phyloP scores from a whole-genome alignment of 1,140 invertebrate species.

The Drosophila quadrilineata region DNA sequence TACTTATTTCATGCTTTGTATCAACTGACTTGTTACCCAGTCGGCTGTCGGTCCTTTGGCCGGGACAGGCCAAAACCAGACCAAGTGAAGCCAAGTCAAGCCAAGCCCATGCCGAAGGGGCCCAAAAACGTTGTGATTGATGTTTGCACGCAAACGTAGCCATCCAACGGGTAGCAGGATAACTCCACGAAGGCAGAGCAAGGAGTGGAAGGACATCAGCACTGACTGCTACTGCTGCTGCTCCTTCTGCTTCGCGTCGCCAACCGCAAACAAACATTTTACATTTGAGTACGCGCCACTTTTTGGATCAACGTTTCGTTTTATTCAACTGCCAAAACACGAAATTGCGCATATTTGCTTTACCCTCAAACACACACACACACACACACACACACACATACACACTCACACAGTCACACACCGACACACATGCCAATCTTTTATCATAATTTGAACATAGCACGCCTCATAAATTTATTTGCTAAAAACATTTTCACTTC shows the following conservation, averaged over 20 bases:
- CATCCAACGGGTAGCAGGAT: constrained; percentile 9
- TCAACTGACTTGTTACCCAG: constrained; percentile 30
- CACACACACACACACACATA: background rate
- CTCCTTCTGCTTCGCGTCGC: background rate
- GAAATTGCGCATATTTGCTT: constrained; percentile 77
- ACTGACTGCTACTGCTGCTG: background rate
- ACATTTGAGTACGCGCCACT: constrained; percentile 74
- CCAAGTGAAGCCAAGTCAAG: too few species aligned
- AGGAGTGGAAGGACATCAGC: background rate
- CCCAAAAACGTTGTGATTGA: constrained; percentile 52
- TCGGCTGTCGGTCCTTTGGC: too few species aligned
- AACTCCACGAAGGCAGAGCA: background rate
- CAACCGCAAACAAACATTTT: constrained; percentile 75
- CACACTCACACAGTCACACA: background rate
- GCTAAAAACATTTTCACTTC: constrained; percentile 75
- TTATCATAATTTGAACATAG: constrained; percentile 71
- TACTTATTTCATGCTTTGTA: constrained; percentile 48
- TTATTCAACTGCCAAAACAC: constrained; percentile 67
- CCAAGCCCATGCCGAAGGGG: background rate
- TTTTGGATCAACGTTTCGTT: constrained; percentile 61
- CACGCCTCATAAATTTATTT: constrained; percentile 76
- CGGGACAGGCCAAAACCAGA: too few species aligned
- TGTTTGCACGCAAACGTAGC: constrained; percentile 54
- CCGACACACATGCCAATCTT: constrained; percentile 47
- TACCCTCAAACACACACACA: constrained; percentile 20